phyloP scores from a whole-genome alignment of 2,113 vertebrate genomes.

The Picathartes gymnocephalus region DNA sequence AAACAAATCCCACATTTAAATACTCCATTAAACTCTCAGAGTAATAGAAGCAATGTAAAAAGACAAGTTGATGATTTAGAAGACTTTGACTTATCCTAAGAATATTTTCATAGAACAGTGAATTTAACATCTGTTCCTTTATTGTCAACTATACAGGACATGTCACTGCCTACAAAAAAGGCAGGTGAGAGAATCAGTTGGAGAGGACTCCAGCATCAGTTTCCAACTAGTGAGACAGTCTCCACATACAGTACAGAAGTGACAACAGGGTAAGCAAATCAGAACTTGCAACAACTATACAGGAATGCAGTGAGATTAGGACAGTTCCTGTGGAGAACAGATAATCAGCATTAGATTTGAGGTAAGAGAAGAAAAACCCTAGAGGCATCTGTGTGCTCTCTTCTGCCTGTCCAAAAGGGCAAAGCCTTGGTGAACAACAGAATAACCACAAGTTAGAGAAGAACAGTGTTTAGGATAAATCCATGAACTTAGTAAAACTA shows the following conservation, averaged over 20 bases:
- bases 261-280: not conserved
- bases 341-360: too few species aligned
- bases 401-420: not conserved
- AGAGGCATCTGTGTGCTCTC: not conserved
- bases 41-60: not conserved
- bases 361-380: too few species aligned
- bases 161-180: not conserved
- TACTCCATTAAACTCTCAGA: not conserved
- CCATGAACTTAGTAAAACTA: not conserved
- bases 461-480: not conserved
- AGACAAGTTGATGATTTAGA: not conserved
- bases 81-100: not conserved
- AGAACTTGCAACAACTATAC: not conserved
- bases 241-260: fast-evolving
- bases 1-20: not conserved
- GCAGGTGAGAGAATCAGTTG: not conserved
- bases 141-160: not conserved
- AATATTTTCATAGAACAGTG: not conserved
- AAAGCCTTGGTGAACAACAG: not conserved
- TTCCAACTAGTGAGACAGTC: not conserved
- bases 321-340: not conserved
- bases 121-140: not conserved
- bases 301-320: not conserved
- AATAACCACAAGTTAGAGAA: not conserved
- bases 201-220: not conserved